Base-by-base conservation (phyloP, 2,888 invertebrate genomes). In the Ctenicera cuprea region DNA sequence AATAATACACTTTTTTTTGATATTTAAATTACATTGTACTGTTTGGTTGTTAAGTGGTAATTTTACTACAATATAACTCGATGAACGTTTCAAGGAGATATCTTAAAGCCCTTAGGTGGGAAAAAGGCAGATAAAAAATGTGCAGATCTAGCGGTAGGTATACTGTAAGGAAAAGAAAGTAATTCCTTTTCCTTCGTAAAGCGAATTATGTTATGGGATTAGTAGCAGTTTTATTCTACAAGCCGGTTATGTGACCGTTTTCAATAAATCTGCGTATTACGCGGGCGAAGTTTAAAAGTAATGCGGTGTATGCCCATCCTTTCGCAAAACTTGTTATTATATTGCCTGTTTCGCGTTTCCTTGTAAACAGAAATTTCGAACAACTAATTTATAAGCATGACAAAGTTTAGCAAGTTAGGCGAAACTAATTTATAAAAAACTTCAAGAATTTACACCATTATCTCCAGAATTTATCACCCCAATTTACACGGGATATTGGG, bases 341-440 rank as follows among this genome's bases (percentile, higher is more conserved):
- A 38, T 38, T 18, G 59, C 59, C 38, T 14, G 59, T 59, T 38
- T 57, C 33, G 18, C 1, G 38, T 38, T 59, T 59, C 20, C 16
- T 37, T 59, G 59, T 59, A 59, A 67, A 67, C 57, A 67, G 57
- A 54, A 65, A 67, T 67, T 67, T 43, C 67, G 57, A 54, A 67
- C 41, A 45, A 57, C 67, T 67, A 67, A 67, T 67, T 43, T 67
- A 67, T 57, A 67, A 57, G 57, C 67, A 57, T 45, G 52, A 67
- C 37, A 67, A 67, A 67, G 57, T 67, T 67, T 54, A 57, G 57
- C 67, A 59, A 61, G 59, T 69, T 61, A 61, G 50, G 48, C 50
- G 59, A 69, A 69, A 69, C 68, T 61, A 69, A 69, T 69, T 69
- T 69, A 69, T 69, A 69, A 61, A 68, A 69, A 69, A 69, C 59